Percentiles rank a stretch among this genome's conserved stretches.
Conservation (phyloP, 2,797 vertebrate genomes). For the Brachyalestes nurse region DNA sequence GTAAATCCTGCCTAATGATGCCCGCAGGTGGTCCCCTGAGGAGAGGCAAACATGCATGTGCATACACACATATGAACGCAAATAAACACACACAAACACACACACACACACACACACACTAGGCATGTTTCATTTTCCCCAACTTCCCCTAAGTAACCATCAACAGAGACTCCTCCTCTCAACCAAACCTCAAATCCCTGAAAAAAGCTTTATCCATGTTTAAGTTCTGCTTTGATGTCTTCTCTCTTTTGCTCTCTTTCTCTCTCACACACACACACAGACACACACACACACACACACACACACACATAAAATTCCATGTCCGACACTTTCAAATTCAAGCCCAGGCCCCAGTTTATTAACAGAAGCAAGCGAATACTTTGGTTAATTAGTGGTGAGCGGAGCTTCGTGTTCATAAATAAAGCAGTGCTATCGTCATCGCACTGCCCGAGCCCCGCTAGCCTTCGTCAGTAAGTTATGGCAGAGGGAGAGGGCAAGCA, state of each 20-base stretch:
- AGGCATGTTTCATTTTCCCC: background rate
- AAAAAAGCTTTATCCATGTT: background rate
- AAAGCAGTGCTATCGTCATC: slow-evolving; percentile 34
- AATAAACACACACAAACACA: background rate
- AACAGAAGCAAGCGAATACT: slow-evolving; percentile 26
- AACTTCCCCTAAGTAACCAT: background rate
- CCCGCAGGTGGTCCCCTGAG: slow-evolving; percentile 46
- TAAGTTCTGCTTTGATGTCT: background rate
- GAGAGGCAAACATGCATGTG: slow-evolving; percentile 35
- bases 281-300: slow-evolving; percentile 6
- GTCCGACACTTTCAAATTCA: slow-evolving; percentile 16
- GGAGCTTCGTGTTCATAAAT: slow-evolving; percentile 26
- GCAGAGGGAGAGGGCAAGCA: slow-evolving; percentile 24
- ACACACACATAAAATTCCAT: slow-evolving; percentile 30
- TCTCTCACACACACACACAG: background rate
- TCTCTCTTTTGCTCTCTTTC: slow-evolving; percentile 2
- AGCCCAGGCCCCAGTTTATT: slow-evolving; percentile 27
- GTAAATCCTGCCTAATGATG: slow-evolving; percentile 58
- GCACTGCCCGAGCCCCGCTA: slow-evolving; percentile 3
- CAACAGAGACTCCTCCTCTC: background rate
- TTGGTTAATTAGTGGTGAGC: slow-evolving; percentile 32
- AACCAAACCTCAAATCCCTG: background rate
- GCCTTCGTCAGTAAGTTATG: slow-evolving; percentile 30
- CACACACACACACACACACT: slow-evolving; percentile 17
- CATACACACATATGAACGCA: background rate